Evolutionary conservation across 2,113 vertebrate genomes (phyloP).

Genomic region (Vimba vimba): DNA sequence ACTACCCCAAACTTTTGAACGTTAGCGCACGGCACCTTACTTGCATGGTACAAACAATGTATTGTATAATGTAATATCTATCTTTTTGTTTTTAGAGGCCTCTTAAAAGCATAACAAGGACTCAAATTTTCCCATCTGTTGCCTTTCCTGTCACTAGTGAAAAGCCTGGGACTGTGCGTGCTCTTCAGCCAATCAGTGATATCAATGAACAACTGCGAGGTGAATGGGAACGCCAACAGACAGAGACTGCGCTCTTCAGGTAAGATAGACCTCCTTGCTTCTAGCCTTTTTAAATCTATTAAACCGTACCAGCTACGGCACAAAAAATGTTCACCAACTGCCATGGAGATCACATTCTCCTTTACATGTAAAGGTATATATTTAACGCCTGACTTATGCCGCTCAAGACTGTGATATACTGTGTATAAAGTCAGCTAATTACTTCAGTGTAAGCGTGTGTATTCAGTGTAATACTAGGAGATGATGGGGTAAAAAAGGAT

Average conservation of each 20-base stretch:
- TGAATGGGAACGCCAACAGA: not conserved
- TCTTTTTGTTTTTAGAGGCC: no score
- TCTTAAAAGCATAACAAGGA: not conserved
- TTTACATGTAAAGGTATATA: not conserved
- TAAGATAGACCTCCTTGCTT: not conserved
- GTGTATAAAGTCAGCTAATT: no score
- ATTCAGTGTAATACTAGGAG: not conserved
- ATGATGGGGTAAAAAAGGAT: conserved; percentile 64
- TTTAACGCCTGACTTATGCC: no score
- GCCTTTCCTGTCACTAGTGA: not conserved
- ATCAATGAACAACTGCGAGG: not conserved
- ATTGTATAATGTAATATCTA: not conserved
- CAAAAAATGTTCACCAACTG: not conserved
- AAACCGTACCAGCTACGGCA: not conserved
- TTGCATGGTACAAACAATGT: not conserved
- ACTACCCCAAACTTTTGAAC: not conserved
- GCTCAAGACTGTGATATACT: no score
- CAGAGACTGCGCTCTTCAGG: not conserved
- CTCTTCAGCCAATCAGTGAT: not conserved
- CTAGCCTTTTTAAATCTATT: not conserved
- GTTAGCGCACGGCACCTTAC: not conserved
- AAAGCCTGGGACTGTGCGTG: not conserved
- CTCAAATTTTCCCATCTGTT: not conserved
- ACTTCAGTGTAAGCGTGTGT: not conserved
- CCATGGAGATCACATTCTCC: not conserved